Evolutionary conservation across 2,888 invertebrate species (phyloP).

Genomic region (Drosophila antonietae): DNA sequence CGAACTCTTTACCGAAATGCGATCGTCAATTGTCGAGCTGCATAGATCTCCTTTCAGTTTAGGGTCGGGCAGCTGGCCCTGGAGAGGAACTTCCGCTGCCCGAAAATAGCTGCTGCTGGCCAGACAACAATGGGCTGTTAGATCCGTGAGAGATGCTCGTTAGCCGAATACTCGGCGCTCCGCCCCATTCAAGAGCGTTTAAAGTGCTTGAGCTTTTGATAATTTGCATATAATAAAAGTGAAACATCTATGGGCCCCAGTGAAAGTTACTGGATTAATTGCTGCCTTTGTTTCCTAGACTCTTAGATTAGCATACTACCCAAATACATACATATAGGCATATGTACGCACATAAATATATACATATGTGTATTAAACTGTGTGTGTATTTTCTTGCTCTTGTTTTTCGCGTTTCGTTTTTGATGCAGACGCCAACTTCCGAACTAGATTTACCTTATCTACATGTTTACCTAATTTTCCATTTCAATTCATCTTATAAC

Average conservation of each 20-base stretch:
- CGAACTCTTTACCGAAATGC: slow-evolving; percentile 30
- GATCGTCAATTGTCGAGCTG: slow-evolving; percentile 47
- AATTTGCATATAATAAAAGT: slow-evolving; percentile 73
- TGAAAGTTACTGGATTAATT: slow-evolving; percentile 71
- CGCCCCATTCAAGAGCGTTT: slow-evolving; percentile 40
- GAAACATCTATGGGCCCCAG: slow-evolving; percentile 55
- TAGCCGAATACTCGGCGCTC: slow-evolving; percentile 24
- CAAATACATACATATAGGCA: background rate
- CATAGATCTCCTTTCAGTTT: slow-evolving; percentile 15
- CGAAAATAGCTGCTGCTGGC: slow-evolving; percentile 15
- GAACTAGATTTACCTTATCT: slow-evolving; percentile 36
- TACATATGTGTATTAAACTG: background rate
- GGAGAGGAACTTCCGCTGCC: slow-evolving; percentile 23
- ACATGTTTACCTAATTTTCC: slow-evolving; percentile 11
- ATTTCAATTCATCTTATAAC: slow-evolving; percentile 16
- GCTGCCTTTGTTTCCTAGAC: slow-evolving; percentile 63
- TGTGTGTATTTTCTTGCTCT: slow-evolving; percentile 23
- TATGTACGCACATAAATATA: too few relatives aligned
- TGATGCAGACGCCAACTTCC: slow-evolving; percentile 28
- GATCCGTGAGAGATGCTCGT: slow-evolving; percentile 39
- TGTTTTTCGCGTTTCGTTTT: slow-evolving; percentile 10
- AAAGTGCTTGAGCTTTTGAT: slow-evolving; percentile 29
- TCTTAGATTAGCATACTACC: slow-evolving; percentile 57
- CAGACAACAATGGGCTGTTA: slow-evolving; percentile 34
- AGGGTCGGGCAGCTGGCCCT: slow-evolving; percentile 39